phyloP scores from a whole-genome alignment of 2,113 vertebrate genomes.

The Sturnira hondurensis region DNA sequence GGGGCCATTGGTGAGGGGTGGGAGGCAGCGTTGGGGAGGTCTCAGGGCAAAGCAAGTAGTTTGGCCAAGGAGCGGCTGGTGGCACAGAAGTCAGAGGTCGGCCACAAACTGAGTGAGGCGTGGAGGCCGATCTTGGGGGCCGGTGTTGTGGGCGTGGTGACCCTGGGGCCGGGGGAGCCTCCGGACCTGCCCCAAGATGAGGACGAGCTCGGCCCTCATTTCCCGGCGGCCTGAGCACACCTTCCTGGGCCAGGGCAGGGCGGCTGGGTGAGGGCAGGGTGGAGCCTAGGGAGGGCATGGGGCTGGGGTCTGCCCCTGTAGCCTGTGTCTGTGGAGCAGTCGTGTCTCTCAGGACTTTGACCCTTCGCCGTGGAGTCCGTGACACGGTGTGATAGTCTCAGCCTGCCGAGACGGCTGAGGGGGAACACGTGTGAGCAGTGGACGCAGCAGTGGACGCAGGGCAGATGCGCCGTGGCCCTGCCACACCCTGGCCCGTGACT shows the following conservation, averaged over 20 bases:
- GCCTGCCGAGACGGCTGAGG: fast-evolving
- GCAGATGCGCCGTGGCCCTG: too few relatives aligned
- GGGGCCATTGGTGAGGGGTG: not conserved
- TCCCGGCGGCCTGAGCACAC: not conserved
- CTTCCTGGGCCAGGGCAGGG: not conserved
- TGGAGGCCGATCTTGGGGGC: not conserved
- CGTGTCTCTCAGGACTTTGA: not conserved
- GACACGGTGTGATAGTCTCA: not conserved
- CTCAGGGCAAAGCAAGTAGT: not conserved
- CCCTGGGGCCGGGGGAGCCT: too few relatives aligned
- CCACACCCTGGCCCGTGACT: too few relatives aligned
- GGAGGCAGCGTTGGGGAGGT: not conserved
- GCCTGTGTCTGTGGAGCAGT: not conserved
- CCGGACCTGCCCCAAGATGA: not conserved
- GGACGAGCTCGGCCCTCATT: not conserved
- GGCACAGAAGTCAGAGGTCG: too few relatives aligned
- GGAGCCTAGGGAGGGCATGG: not conserved
- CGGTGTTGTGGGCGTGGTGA: not conserved
- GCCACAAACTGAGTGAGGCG: not conserved
- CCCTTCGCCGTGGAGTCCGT: not conserved
- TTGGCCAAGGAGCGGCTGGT: not conserved
- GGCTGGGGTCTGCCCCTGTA: not conserved
- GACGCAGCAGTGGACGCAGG: too few relatives aligned
- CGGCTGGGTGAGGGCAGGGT: not conserved
- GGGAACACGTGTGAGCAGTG: not conserved